These are phyloP conservation scores for Zaprionus lineosus DNA, from an alignment of 2,888 invertebrate genomes.

Conservation along the genomic window DNA sequence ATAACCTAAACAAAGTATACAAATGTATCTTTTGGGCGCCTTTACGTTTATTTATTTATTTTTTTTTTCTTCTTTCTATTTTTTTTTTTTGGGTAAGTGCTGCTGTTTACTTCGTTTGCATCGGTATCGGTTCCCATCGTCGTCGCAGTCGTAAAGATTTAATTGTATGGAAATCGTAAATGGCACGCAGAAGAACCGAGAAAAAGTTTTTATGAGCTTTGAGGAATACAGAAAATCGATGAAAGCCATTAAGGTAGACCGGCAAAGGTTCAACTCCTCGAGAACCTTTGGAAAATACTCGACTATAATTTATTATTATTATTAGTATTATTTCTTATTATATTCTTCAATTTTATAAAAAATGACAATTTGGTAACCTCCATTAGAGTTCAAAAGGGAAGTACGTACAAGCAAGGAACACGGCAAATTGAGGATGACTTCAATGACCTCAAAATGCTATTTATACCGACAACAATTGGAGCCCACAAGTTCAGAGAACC, in stretches of 20 bases:
- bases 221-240: constrained; percentile 49
- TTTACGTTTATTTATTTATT: too few relatives aligned
- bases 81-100: constrained; percentile 17
- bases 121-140: constrained; percentile 42
- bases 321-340: too few relatives aligned
- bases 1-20: constrained; percentile 31
- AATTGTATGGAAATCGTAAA: constrained; percentile 78
- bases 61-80: constrained; percentile 1
- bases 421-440: constrained; percentile 17
- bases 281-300: background rate
- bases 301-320: too few relatives aligned
- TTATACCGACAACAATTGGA: constrained; percentile 47
- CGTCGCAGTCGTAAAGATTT: constrained; percentile 72
- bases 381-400: background rate
- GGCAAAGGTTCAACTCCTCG: constrained; percentile 1
- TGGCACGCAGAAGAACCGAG: constrained; percentile 63
- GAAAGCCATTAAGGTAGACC: constrained; percentile 41
- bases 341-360: too few relatives aligned
- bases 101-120: constrained; percentile 38
- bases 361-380: constrained; percentile 10
- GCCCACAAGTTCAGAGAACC: constrained; percentile 22
- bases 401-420: constrained; percentile 8
- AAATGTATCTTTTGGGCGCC: constrained; percentile 41
- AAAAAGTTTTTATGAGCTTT: constrained; percentile 58
- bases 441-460: constrained; percentile 50